phyloP scores from a whole-genome alignment of 2,797 vertebrate genomes.

The Coregonus sp. region DNA sequence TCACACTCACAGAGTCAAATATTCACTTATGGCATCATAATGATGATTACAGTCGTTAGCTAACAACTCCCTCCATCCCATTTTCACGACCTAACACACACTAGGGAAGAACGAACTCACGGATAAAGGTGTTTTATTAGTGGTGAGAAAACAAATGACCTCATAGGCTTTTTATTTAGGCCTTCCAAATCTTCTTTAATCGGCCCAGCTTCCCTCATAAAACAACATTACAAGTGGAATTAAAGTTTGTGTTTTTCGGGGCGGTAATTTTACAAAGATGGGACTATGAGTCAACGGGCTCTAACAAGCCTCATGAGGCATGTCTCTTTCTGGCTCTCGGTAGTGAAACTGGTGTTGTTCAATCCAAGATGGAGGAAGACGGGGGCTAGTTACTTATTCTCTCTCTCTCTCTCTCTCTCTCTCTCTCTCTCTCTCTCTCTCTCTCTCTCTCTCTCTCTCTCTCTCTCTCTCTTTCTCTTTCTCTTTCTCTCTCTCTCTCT shows the following conservation, averaged over 20 bases:
- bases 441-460: background rate
- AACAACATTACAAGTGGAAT: slow-evolving; percentile 23
- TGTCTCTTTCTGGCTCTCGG: slow-evolving; percentile 18
- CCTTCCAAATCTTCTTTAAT: slow-evolving; percentile 26
- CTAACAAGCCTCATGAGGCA: slow-evolving; percentile 33
- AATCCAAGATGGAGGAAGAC: background rate
- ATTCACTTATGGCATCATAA: slow-evolving; percentile 38
- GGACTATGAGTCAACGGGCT: slow-evolving; percentile 33
- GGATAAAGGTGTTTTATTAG: slow-evolving; percentile 44
- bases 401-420: background rate
- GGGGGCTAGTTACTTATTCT: slow-evolving; percentile 5
- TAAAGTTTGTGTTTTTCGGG: background rate
- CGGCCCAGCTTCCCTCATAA: slow-evolving; percentile 7
- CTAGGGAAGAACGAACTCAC: slow-evolving; percentile 25
- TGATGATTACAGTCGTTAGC: slow-evolving; percentile 43
- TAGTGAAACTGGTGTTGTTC: background rate
- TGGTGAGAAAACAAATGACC: slow-evolving; percentile 32
- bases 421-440: background rate
- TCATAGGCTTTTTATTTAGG: slow-evolving; percentile 19
- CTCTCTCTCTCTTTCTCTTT: too few relatives aligned
- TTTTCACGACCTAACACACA: slow-evolving; percentile 47
- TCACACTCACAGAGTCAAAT: background rate
- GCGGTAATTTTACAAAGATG: slow-evolving; percentile 23
- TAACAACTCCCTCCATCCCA: slow-evolving; percentile 29
- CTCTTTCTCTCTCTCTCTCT: background rate